A percentile compares a stretch with the other conserved stretches of the same genome.
phyloP scores from a whole-genome alignment of 2,113 vertebrate species.

The Cromileptes altivelis region DNA sequence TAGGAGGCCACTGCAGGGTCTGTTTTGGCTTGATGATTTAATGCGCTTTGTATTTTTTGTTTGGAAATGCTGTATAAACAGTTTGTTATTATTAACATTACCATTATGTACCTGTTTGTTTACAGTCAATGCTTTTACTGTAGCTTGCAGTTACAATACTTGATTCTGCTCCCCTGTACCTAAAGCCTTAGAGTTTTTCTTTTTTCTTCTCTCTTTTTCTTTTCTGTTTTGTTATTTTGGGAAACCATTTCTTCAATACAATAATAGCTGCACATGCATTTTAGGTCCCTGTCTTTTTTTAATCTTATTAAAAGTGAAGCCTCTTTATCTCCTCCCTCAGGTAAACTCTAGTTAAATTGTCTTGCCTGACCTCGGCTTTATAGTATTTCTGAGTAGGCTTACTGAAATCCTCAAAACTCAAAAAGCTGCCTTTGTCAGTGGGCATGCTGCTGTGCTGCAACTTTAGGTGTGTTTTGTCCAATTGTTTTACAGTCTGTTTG shows the following conservation, averaged over 20 bases:
- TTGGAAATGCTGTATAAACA: neutral
- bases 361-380: conserved; percentile 35
- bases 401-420: conserved; percentile 43
- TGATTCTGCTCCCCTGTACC: neutral
- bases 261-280: neutral
- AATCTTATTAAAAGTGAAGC: conserved; percentile 20
- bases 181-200: neutral
- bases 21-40: too few species aligned
- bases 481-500: conserved; percentile 20
- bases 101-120: neutral
- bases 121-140: neutral
- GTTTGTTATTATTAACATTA: neutral
- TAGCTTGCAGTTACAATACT: neutral
- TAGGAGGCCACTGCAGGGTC: too few species aligned
- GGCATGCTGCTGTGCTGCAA: neutral
- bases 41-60: neutral
- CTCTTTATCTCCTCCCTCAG: conserved; percentile 31
- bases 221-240: neutral
- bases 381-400: conserved; percentile 34
- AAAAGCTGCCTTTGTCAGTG: conserved; percentile 3
- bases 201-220: neutral
- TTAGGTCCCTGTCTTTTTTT: neutral
- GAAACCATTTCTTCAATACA: neutral
- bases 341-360: conserved; percentile 47
- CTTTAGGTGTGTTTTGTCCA: conserved; percentile 28